Percentiles rank a stretch among this genome's conserved stretches.
These are phyloP conservation scores for Barypeithes pellucidus DNA, from an alignment of 2,888 invertebrate species.

Conservation along the genomic window DNA sequence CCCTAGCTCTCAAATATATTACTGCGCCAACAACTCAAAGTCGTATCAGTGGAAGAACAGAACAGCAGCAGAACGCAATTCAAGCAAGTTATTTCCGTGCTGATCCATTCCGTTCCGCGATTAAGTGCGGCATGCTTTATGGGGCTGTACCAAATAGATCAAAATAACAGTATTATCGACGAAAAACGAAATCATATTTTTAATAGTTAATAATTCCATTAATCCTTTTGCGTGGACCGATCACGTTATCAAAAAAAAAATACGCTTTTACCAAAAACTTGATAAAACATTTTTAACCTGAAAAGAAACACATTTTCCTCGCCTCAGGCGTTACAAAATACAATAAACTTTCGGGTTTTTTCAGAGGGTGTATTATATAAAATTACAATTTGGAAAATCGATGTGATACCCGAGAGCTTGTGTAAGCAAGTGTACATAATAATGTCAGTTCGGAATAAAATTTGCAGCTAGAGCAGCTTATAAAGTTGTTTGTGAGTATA, in stretches of 20 bases:
- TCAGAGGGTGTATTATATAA: slow-evolving; percentile 53
- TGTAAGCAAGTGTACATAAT: slow-evolving; percentile 61
- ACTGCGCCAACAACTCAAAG: too few species aligned
- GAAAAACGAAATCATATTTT: too few species aligned
- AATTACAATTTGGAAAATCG: slow-evolving; percentile 60
- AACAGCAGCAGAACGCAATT: too few species aligned
- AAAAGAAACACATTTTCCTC: slow-evolving; percentile 18
- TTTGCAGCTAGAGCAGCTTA: slow-evolving; percentile 65
- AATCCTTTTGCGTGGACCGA: too few species aligned
- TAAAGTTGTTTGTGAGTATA: slow-evolving; percentile 59
- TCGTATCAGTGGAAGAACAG: too few species aligned
- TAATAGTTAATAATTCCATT: too few species aligned
- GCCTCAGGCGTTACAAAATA: slow-evolving; percentile 19
- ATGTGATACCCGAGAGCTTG: slow-evolving; percentile 57
- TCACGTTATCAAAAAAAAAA: neutral
- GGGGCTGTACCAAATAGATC: too few species aligned
- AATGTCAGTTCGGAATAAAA: slow-evolving; percentile 63
- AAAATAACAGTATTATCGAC: too few species aligned
- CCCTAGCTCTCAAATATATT: too few species aligned
- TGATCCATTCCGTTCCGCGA: too few species aligned
- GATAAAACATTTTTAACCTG: neutral
- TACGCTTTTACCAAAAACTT: neutral
- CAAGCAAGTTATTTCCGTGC: too few species aligned
- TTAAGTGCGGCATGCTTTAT: too few species aligned
- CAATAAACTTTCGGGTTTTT: slow-evolving; percentile 37